These are phyloP conservation scores for Australoheros facetus DNA, from an alignment of 2,797 vertebrate species.

Conservation along the genomic window DNA sequence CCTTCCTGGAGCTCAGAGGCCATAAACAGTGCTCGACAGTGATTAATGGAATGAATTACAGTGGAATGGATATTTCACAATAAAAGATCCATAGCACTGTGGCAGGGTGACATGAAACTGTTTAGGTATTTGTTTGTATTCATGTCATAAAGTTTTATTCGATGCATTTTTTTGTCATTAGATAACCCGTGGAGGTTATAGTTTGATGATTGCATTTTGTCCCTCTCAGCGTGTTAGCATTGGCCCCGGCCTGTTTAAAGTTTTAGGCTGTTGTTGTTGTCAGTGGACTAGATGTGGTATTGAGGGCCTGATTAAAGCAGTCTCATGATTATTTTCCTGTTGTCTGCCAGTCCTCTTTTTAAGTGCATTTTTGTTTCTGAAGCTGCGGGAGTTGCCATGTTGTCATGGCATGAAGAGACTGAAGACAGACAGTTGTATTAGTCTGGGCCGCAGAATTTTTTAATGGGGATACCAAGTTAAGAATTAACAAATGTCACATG, in stretches of 20 bases:
- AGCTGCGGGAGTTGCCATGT: not conserved
- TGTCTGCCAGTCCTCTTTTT: slow-evolving; percentile 43
- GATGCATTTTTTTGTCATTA: slow-evolving; percentile 26
- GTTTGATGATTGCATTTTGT: slow-evolving; percentile 48
- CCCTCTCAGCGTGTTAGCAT: slow-evolving; percentile 42
- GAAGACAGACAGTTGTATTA: not conserved
- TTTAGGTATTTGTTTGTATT: not conserved
- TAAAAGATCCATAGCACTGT: not conserved
- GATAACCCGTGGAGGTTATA: slow-evolving; percentile 29
- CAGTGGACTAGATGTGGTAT: slow-evolving; percentile 61
- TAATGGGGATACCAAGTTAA: slow-evolving; percentile 20
- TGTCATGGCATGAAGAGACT: slow-evolving; percentile 16
- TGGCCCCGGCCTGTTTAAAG: slow-evolving; percentile 48
- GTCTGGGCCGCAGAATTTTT: slow-evolving; percentile 15
- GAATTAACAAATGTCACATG: slow-evolving; percentile 34
- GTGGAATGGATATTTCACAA: not conserved
- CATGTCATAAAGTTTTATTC: not conserved
- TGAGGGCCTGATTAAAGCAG: slow-evolving; percentile 64
- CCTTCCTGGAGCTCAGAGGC: not conserved
- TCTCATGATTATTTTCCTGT: slow-evolving; percentile 49
- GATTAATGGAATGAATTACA: not conserved
- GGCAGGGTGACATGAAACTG: not conserved
- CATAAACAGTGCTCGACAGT: not conserved
- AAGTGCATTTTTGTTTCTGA: slow-evolving; percentile 34
- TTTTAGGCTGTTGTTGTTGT: slow-evolving; percentile 59